phyloP scores from a whole-genome alignment of 1,140 invertebrate species.

The Drosophila sechellia region DNA sequence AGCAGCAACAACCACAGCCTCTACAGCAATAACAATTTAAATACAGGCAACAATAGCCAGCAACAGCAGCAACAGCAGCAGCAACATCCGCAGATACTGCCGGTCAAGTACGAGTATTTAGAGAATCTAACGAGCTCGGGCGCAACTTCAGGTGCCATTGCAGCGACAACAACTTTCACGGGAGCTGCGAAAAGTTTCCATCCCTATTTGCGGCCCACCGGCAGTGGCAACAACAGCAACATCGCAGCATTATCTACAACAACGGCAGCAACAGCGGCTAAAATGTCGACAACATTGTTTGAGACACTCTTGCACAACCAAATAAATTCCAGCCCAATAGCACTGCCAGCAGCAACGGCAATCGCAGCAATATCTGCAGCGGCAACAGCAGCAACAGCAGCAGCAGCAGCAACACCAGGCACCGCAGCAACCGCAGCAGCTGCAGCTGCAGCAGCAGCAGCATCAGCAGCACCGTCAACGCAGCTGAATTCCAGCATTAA shows the following conservation, averaged over 20 bases:
- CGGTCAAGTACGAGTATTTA: slow-evolving; percentile 72
- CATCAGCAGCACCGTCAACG: slow-evolving; percentile 40
- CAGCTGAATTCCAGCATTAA: slow-evolving; percentile 79
- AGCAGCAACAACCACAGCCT: slow-evolving; percentile 47
- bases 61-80: slow-evolving; percentile 42
- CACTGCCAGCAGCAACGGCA: slow-evolving; percentile 35
- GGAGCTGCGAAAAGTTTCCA: slow-evolving; percentile 78
- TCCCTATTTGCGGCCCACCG: slow-evolving; percentile 74
- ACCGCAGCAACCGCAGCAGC: slow-evolving; percentile 30
- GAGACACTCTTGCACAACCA: slow-evolving; percentile 82
- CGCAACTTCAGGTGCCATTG: slow-evolving; percentile 64
- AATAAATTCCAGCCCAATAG: slow-evolving; percentile 80
- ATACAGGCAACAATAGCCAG: slow-evolving; percentile 63
- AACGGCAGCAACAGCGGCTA: slow-evolving; percentile 32
- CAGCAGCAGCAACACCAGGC: slow-evolving; percentile 22
- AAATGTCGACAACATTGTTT: slow-evolving; percentile 80
- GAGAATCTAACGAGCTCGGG: slow-evolving; percentile 62
- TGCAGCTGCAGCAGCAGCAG: slow-evolving; percentile 33
- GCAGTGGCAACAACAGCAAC: slow-evolving; percentile 37
- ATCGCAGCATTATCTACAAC: slow-evolving; percentile 25
- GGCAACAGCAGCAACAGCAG: slow-evolving; percentile 17
- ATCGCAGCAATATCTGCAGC: slow-evolving; percentile 18
- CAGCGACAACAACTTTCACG: slow-evolving; percentile 72
- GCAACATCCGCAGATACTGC: slow-evolving; percentile 33
- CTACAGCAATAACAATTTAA: slow-evolving; percentile 79